A percentile compares a stretch with the other conserved stretches of the same genome.
These are phyloP conservation scores for Platyscapa corneri DNA, from an alignment of 1,140 invertebrate species.

Conservation along the genomic window DNA sequence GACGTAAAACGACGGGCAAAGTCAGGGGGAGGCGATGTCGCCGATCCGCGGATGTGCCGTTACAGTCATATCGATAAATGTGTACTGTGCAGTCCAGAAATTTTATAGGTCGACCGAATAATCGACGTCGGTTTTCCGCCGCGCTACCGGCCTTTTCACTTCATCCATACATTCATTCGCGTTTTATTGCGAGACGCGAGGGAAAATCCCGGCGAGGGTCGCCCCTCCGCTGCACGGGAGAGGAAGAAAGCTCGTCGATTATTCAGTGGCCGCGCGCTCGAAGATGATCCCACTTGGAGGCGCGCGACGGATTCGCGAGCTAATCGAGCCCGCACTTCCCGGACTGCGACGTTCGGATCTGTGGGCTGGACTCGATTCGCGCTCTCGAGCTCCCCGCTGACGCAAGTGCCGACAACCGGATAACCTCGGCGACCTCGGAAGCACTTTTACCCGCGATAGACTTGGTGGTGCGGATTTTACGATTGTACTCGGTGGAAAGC, in stretches of 20 bases:
- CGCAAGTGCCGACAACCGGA: no score
- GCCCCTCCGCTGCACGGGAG: no score
- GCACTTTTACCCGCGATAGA: no score
- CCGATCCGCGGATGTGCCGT: neutral
- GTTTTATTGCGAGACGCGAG: neutral
- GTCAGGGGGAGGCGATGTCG: neutral
- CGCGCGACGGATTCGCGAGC: neutral
- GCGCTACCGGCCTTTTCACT: neutral
- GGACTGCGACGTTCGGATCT: no score
- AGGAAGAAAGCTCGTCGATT: neutral
- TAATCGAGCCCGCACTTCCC: no score
- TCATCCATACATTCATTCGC: conserved; percentile 10
- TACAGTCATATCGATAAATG: neutral
- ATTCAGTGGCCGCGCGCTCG: neutral
- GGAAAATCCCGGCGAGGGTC: neutral
- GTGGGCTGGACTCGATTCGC: no score
- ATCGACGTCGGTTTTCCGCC: neutral
- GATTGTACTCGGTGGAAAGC: no score
- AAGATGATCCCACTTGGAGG: neutral
- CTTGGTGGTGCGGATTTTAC: no score
- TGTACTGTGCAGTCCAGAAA: neutral
- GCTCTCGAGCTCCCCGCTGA: no score
- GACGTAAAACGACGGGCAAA: neutral
- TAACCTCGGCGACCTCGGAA: no score
- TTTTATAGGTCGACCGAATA: conserved; percentile 6